A percentile compares a stretch with the other conserved stretches of the same genome.
These are phyloP conservation scores for Microtus richardsoni DNA, from an alignment of 2,113 vertebrate species.

Conservation along the genomic window DNA sequence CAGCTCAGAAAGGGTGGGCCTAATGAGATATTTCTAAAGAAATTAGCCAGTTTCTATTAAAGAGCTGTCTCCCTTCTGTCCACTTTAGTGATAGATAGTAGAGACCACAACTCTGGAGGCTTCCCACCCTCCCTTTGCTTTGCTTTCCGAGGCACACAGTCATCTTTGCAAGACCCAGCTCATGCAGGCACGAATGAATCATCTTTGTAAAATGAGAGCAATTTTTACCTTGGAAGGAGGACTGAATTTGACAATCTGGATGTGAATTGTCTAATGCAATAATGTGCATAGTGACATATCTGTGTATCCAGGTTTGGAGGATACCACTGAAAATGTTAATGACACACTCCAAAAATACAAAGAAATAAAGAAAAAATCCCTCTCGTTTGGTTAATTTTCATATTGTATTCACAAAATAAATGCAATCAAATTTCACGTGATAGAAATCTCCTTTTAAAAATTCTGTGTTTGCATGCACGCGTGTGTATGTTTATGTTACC, in stretches of 20 bases:
- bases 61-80: conserved; percentile 80
- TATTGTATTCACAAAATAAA: neutral
- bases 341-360: neutral
- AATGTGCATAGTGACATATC: neutral
- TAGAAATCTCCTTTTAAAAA: neutral
- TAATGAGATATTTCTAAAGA: conserved; percentile 91
- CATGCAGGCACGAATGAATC: neutral
- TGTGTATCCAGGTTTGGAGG: neutral
- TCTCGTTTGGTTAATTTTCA: neutral
- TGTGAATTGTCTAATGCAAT: neutral
- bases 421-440: neutral
- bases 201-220: neutral
- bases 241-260: neutral
- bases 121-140: neutral
- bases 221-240: neutral
- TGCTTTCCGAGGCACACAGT: neutral
- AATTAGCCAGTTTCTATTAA: conserved; percentile 89
- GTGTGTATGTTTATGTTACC: neutral
- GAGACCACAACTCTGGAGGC: neutral
- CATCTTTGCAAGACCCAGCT: conserved; percentile 34
- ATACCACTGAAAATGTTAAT: neutral
- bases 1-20: conserved; percentile 85
- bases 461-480: rapidly evolving
- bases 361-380: neutral
- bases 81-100: conserved; percentile 63